A percentile compares a stretch with the other conserved stretches of the same genome.
Evolutionary conservation across 2,888 invertebrate species (phyloP).

Genomic region (Drosophila fulvimacula): DNA sequence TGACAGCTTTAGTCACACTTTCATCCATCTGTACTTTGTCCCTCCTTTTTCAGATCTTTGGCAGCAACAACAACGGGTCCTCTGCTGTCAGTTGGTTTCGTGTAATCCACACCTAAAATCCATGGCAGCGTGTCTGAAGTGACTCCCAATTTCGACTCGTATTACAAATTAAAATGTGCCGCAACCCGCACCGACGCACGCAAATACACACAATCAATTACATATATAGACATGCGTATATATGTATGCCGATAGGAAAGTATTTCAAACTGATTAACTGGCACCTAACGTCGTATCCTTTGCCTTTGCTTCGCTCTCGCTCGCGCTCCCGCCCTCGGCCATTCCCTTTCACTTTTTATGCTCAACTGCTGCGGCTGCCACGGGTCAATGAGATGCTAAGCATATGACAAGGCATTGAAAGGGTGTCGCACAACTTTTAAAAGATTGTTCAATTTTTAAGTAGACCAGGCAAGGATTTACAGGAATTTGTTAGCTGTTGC

Average conservation of each 20-base stretch:
- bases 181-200: constrained; percentile 51
- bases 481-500: constrained; percentile 61
- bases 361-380: constrained; percentile 47
- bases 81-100: constrained; percentile 38
- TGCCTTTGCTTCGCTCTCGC: background rate
- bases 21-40: constrained; percentile 40
- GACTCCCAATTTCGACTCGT: constrained; percentile 79
- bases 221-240: background rate
- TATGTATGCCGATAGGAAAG: constrained; percentile 19
- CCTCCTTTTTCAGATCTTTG: constrained; percentile 17
- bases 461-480: constrained; percentile 64
- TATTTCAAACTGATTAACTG: constrained; percentile 72
- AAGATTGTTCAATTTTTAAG: constrained; percentile 71
- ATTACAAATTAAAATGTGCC: constrained; percentile 82
- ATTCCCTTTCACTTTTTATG: constrained; percentile 32
- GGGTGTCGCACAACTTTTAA: constrained; percentile 64
- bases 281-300: constrained; percentile 29
- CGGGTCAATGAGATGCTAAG: constrained; percentile 81
- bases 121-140: constrained; percentile 75
- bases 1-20: constrained; percentile 59
- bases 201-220: constrained; percentile 4
- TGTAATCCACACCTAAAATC: constrained; percentile 74
- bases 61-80: constrained; percentile 18
- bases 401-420: constrained; percentile 67
- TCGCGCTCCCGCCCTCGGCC: background rate